phyloP scores from a whole-genome alignment of 2,113 vertebrate genomes.

The Panurus biarmicus region DNA sequence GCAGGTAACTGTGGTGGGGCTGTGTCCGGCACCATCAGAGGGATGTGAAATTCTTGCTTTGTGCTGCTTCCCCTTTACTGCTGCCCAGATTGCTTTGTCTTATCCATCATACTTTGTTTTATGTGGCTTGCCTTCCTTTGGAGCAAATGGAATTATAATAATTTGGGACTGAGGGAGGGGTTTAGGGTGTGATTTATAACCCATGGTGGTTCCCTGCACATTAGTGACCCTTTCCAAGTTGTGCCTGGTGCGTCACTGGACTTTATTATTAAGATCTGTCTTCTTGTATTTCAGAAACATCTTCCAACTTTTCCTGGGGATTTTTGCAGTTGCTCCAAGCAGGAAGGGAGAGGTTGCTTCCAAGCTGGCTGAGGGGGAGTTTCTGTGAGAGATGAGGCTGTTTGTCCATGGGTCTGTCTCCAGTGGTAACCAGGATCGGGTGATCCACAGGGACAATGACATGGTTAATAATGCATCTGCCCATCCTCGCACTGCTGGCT shows the following conservation, averaged over 20 bases:
- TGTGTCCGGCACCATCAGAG: neutral
- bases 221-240: neutral
- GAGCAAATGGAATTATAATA: neutral
- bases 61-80: neutral
- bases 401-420: slow-evolving; percentile 14
- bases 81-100: neutral
- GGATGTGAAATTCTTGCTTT: neutral
- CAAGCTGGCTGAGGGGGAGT: neutral
- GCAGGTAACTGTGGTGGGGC: neutral
- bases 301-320: neutral
- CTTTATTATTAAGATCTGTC: neutral
- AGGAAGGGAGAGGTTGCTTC: neutral
- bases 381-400: neutral
- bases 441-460: slow-evolving; percentile 17
- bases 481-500: neutral
- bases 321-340: neutral
- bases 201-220: neutral
- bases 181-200: neutral
- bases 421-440: slow-evolving; percentile 22
- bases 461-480: slow-evolving; percentile 33
- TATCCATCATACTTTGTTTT: neutral
- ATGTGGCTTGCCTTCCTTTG: neutral
- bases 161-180: neutral
- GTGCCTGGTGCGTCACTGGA: neutral
- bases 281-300: neutral